Evolutionary conservation across 1,140 invertebrate genomes (phyloP).

Genomic region (Calliphora vicina): DNA sequence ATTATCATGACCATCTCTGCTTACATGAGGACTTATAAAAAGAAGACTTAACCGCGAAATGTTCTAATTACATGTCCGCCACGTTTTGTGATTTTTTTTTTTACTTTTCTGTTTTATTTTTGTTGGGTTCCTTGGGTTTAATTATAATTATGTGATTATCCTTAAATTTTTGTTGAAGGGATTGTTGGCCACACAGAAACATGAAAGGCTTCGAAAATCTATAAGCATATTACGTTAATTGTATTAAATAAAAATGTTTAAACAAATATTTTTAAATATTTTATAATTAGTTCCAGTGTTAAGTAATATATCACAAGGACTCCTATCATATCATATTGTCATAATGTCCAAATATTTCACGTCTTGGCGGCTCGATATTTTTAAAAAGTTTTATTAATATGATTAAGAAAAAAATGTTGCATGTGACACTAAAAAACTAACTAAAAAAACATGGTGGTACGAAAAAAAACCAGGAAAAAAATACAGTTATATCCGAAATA

Average conservation of each 20-base stretch:
- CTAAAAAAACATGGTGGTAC: too few species aligned
- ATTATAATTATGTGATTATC: constrained; percentile 41
- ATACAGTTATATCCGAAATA: too few species aligned
- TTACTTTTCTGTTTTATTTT: constrained; percentile 23
- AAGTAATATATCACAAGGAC: too few species aligned
- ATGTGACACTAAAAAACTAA: too few species aligned
- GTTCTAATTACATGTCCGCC: constrained; percentile 39
- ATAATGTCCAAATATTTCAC: too few species aligned
- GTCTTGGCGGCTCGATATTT: too few species aligned
- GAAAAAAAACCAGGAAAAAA: too few species aligned
- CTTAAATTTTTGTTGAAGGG: constrained; percentile 18
- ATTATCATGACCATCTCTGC: constrained; percentile 17
- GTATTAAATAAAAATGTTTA: background rate
- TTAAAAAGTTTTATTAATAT: too few species aligned
- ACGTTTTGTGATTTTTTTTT: constrained; percentile 26
- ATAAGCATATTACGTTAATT: background rate
- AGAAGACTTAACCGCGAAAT: constrained; percentile 39
- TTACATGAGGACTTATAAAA: background rate
- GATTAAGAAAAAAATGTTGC: too few species aligned
- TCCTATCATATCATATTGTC: too few species aligned
- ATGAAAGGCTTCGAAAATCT: background rate
- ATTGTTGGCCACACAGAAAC: background rate
- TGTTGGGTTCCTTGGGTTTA: constrained; percentile 32
- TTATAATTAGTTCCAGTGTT: too few species aligned
- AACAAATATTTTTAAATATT: background rate